Conservation (phyloP, 2,113 vertebrate species). For the Melanostigma gelatinosum region DNA sequence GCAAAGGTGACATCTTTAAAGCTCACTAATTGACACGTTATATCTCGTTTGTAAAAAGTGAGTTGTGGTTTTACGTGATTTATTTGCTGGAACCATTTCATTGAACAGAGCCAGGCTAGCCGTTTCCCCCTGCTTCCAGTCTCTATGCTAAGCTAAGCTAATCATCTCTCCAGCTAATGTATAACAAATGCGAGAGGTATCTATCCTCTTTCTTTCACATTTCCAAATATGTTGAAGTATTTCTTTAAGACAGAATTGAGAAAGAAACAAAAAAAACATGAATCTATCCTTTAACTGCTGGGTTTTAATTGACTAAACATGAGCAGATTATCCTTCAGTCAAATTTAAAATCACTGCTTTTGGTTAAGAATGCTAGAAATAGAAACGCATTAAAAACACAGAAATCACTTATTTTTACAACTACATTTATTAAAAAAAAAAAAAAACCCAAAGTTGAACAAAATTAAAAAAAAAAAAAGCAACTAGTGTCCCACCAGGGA, state of each 20-base stretch:
- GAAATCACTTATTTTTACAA: constrained; percentile 69
- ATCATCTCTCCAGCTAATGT: background rate
- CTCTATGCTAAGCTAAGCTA: background rate
- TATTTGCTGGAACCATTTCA: background rate
- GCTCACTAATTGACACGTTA: background rate
- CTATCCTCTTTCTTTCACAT: background rate
- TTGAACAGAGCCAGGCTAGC: background rate
- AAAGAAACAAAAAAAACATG: background rate
- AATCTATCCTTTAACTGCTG: background rate
- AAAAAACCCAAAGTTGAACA: constrained; percentile 68
- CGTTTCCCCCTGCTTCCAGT: background rate
- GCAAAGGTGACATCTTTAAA: background rate
- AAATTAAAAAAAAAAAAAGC: constrained; percentile 78
- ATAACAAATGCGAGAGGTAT: background rate
- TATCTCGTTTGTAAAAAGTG: background rate
- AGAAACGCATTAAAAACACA: background rate
- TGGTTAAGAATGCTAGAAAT: background rate
- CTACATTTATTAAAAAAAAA: constrained; percentile 89
- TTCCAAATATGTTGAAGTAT: background rate
- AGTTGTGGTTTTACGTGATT: background rate
- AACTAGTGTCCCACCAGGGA: constrained; percentile 89
- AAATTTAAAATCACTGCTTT: background rate
- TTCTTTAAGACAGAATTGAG: background rate
- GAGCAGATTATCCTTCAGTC: background rate
- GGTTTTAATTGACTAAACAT: background rate